These are phyloP conservation scores for Diuraphis noxia DNA, from an alignment of 1,140 invertebrate species.

Conservation along the genomic window DNA sequence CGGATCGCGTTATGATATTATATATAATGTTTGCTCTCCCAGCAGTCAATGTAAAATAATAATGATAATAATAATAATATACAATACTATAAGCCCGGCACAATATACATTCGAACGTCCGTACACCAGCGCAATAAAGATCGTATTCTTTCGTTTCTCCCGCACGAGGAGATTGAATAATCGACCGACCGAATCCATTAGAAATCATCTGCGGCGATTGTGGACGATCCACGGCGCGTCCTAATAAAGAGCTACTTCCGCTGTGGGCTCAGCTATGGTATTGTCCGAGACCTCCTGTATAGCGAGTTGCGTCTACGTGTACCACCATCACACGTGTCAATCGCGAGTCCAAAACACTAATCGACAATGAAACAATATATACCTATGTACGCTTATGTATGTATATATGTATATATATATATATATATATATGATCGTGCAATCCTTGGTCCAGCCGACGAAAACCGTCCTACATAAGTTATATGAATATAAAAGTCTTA, in stretches of 20 bases:
- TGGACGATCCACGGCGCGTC: neutral
- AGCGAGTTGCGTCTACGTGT: neutral
- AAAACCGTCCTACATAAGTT: too few relatives aligned
- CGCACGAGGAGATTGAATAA: neutral
- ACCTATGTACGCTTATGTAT: too few relatives aligned
- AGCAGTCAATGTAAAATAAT: neutral
- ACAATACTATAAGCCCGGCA: too few relatives aligned
- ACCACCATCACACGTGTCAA: neutral
- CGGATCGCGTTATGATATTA: conserved; percentile 5
- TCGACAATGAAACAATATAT: neutral
- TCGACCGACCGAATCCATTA: conserved; percentile 29
- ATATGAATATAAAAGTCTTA: too few relatives aligned
- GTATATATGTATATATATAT: too few relatives aligned
- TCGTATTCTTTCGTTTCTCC: neutral
- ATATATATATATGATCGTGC: too few relatives aligned
- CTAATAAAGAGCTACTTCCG: neutral
- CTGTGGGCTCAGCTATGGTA: neutral
- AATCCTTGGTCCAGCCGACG: too few relatives aligned
- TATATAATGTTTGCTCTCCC: neutral
- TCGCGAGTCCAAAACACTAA: neutral
- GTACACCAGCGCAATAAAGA: neutral
- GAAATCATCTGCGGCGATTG: neutral
- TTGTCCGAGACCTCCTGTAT: neutral
- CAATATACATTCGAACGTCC: neutral
- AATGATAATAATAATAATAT: neutral